A percentile compares a stretch with the other conserved stretches of the same genome.
phyloP scores from a whole-genome alignment of 1,140 invertebrate genomes.

The Cydia fagiglandana region DNA sequence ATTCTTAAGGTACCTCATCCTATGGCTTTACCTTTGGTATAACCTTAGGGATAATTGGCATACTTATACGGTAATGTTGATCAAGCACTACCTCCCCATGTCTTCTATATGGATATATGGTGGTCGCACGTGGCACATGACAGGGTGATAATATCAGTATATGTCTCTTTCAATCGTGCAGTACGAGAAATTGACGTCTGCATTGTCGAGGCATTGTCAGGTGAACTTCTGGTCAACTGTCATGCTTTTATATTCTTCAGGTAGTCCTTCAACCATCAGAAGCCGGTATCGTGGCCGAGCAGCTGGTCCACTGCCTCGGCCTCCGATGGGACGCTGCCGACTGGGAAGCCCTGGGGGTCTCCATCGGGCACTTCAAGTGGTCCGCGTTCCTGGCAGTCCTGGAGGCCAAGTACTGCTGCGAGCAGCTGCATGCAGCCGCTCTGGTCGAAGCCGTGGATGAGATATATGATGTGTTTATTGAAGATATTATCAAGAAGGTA shows the following conservation, averaged over 20 bases:
- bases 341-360: slow-evolving; percentile 82
- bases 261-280: slow-evolving; percentile 84
- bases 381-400: slow-evolving; percentile 85
- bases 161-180: too few relatives aligned
- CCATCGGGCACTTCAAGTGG: slow-evolving; percentile 82
- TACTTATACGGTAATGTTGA: too few relatives aligned
- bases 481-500: slow-evolving; percentile 91
- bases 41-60: too few relatives aligned
- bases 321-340: slow-evolving; percentile 84
- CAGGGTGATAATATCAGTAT: too few relatives aligned
- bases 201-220: too few relatives aligned
- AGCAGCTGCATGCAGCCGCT: slow-evolving; percentile 81
- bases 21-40: too few relatives aligned
- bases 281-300: slow-evolving; percentile 82
- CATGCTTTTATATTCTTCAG: slow-evolving; percentile 60
- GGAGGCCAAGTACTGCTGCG: slow-evolving; percentile 84
- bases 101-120: too few relatives aligned
- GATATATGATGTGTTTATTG: slow-evolving; percentile 87
- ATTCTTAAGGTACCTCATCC: too few relatives aligned
- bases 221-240: neutral
- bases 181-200: too few relatives aligned
- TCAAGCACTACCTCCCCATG: too few relatives aligned
- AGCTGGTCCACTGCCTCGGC: slow-evolving; percentile 83
- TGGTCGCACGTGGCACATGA: too few relatives aligned
- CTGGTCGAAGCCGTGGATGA: slow-evolving; percentile 86